Base-by-base conservation (phyloP, 2,113 vertebrate genomes). In the Pelodiscus sinensis region DNA sequence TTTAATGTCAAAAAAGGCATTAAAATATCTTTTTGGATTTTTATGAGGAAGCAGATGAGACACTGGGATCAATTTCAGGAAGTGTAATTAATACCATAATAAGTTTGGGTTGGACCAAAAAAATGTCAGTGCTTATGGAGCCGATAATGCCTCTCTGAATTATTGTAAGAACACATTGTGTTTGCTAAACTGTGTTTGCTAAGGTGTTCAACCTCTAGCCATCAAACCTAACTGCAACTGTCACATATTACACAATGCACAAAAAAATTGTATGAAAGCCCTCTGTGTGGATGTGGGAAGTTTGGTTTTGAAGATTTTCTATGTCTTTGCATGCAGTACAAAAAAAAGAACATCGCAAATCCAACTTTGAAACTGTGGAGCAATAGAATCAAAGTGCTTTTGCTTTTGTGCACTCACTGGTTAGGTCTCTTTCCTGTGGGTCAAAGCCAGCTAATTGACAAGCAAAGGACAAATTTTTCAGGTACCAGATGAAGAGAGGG, bases 381-480 rank as follows among this genome's bases (percentile, higher is more conserved):
- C 54, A 56, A 15, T 12, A 56, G n/a, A 56, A 35, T 56, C 21
- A 21, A 13, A 27, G 12, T 35, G 54, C 60, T 55, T 79, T 29
- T 79, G 78, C 52, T 21, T 9, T 10, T 51, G 27, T 22, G 21
- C 31, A 13, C 11, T 35, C n/a, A 18, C 4, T 81, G 12, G 79
- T 54, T 56, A 35, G 35, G 18, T 12, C 31, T 56, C 79, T 35
- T 15, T 56, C n/a, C 54, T 44, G 44, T 44, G 44, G 44, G 44
- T 44, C 44, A 44, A 85, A 90, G 8, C 15, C 71, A 90, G 71
- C 0, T 0, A 82, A 8, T 15, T 0, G 0, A 68, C 54, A 29
- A 29, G 78, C 19, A 58, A 80, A 87, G 79, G 22, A 92, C 24
- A 60, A 5, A 62, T 73, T 68, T 68, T 68, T 16, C 65, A 80